phyloP scores from a whole-genome alignment of 1,140 invertebrate genomes.

The Paralvinella palmiformis region DNA sequence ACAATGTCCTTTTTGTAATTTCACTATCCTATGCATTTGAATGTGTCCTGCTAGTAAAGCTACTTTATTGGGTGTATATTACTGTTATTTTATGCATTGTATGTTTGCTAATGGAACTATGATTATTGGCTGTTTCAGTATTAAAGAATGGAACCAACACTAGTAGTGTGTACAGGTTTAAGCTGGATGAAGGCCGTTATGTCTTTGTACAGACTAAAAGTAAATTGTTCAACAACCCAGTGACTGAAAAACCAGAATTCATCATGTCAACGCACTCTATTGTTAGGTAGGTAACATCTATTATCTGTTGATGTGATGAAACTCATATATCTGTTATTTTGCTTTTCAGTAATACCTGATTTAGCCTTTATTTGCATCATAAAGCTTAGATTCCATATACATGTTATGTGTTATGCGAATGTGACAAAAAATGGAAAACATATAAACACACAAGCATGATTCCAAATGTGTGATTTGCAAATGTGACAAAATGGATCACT shows the following conservation, averaged over 20 bases:
- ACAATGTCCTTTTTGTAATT: neutral
- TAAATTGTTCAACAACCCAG: slow-evolving; percentile 69
- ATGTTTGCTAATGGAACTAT: slow-evolving; percentile 6
- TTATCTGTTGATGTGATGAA: neutral
- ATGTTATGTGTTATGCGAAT: no score
- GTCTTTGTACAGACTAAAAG: slow-evolving; percentile 82
- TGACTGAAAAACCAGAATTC: slow-evolving; percentile 67
- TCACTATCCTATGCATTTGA: neutral
- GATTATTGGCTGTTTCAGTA: slow-evolving; percentile 24
- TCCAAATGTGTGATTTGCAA: no score
- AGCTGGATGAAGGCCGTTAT: slow-evolving; percentile 67
- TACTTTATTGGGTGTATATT: neutral
- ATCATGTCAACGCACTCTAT: slow-evolving; percentile 88
- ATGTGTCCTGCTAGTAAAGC: no score
- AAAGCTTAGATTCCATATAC: no score
- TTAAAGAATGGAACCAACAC: slow-evolving; percentile 59
- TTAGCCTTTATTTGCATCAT: no score
- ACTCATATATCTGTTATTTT: neutral
- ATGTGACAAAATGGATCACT: no score
- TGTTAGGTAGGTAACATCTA: slow-evolving; percentile 48
- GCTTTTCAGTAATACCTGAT: no score
- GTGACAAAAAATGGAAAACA: no score
- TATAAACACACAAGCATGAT: no score
- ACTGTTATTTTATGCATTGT: slow-evolving; percentile 8
- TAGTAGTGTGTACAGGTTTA: slow-evolving; percentile 71